Evolutionary conservation across 2,113 vertebrate genomes (phyloP).

Genomic region (Xerus inauris): DNA sequence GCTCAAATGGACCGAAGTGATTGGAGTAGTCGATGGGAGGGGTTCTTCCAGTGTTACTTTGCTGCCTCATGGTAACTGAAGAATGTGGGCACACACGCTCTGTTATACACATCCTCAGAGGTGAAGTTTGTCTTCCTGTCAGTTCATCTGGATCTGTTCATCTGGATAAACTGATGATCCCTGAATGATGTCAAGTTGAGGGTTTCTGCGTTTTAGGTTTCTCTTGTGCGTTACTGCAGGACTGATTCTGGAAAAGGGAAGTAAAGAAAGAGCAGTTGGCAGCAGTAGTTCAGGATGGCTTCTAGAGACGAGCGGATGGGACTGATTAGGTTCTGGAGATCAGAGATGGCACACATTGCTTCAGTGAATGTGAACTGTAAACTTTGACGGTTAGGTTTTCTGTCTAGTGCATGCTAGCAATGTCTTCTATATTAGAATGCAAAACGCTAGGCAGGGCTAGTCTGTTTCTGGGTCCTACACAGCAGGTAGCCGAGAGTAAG

Average conservation of each 20-base stretch:
- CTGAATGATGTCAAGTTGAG: not conserved
- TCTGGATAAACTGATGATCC: not conserved
- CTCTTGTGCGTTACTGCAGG: not conserved
- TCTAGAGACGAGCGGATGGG: not conserved
- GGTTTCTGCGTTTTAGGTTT: not conserved
- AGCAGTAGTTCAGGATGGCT: not conserved
- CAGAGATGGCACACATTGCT: not conserved
- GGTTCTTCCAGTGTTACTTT: not conserved
- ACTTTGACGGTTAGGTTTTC: not conserved
- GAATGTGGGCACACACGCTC: not conserved
- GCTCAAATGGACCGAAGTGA: conserved; percentile 10
- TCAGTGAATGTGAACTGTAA: not conserved
- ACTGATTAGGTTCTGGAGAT: not conserved
- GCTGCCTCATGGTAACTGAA: not conserved
- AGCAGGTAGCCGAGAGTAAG: not conserved
- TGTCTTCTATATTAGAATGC: not conserved
- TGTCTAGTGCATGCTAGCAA: not conserved
- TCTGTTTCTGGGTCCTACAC: not conserved
- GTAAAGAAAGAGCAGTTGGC: not conserved
- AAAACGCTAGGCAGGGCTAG: not conserved
- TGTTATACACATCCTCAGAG: not conserved
- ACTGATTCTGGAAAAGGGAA: not conserved
- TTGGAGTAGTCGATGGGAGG: not conserved
- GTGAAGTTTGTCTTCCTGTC: not conserved
- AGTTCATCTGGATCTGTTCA: not conserved